Base-by-base conservation (phyloP, 2,113 vertebrate species). In the Tragelaphus scriptus region DNA sequence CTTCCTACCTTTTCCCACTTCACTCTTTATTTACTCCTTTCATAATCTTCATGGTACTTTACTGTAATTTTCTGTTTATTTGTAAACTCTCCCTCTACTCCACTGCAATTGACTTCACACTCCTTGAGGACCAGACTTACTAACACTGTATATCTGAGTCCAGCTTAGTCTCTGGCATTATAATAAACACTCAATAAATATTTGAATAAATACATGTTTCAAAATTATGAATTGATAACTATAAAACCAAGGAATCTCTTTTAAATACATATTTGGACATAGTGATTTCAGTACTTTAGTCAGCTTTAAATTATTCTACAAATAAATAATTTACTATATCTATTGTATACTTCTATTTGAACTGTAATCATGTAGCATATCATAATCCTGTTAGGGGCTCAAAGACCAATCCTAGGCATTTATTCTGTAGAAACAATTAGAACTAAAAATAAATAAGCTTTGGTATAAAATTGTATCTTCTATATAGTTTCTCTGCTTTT, bases 211-310 rank as follows among this genome's bases (percentile, higher is more conserved):
- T 44, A 80, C 47, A 2, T 84, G 9, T 88, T 80, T 93, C 68
- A 75, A 21, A 26, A 84, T 49, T 58, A 55, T 91, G 15, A 58
- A 47, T 21, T 80, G n/a, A 89, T 51, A 84, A 58, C 1, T 56
- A 95, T 23, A 77, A 96, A 93, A 95, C 51, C 65, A 91, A 96
- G 85, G 9, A 49, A 75, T 40, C 79, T 93, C 55, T 85, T 9
- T 58, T 95, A 82, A 90, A 85, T 47, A 85, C 9, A 63, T 65
- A 51, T 40, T 36, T 93, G 55, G 44, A 85, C 13, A 59, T 40
- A n/a, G 7, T 58, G 21, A 95, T 21, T 87, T 93, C 51, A 91
- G 16, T 32, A 49, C 15, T 86, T 85, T 90, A 95, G 21, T 47
- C 82, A 82, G 81, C 26, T 86, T 55, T 93, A 23, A 89, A 51